Conservation (phyloP, 2,888 invertebrate genomes). For the Drosophila melanosoma region DNA sequence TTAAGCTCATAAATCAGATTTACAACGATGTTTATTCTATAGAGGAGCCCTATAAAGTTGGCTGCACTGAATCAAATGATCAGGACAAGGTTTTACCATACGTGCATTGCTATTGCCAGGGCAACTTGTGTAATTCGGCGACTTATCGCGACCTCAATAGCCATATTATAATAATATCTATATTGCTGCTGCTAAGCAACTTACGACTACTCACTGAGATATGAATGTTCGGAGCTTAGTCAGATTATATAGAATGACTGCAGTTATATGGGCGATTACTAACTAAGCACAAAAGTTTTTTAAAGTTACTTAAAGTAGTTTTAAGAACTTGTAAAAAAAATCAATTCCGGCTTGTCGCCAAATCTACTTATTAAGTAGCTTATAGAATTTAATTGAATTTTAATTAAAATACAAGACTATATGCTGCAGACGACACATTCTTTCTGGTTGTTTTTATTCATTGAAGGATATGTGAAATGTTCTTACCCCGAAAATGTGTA, state of each 20-base stretch:
- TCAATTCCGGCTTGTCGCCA: constrained; percentile 23
- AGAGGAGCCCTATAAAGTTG: constrained; percentile 39
- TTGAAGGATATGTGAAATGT: constrained; percentile 51
- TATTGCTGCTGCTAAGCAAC: constrained; percentile 29
- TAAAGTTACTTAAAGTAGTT: constrained; percentile 6
- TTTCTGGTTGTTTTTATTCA: neutral
- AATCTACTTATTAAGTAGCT: constrained; percentile 39
- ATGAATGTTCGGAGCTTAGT: constrained; percentile 18
- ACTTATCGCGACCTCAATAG: constrained; percentile 15
- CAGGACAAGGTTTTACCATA: constrained; percentile 1
- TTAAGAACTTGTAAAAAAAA: constrained; percentile 5
- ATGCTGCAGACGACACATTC: neutral
- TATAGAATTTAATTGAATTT: constrained; percentile 36
- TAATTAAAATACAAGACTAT: constrained; percentile 6
- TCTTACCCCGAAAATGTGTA: constrained; percentile 13
- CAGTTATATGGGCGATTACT: constrained; percentile 3
- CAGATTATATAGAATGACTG: constrained; percentile 25
- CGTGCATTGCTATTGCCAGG: constrained; percentile 46
- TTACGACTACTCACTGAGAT: constrained; percentile 12
- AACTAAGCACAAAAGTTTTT: constrained; percentile 13
- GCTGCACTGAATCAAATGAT: constrained; percentile 15
- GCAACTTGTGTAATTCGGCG: constrained; percentile 51
- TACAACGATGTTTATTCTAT: neutral
- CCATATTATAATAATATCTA: constrained; percentile 1
- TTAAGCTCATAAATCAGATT: rapidly evolving